Conservation (phyloP, 2,797 vertebrate genomes). For the Tachyglossus aculeatus region DNA sequence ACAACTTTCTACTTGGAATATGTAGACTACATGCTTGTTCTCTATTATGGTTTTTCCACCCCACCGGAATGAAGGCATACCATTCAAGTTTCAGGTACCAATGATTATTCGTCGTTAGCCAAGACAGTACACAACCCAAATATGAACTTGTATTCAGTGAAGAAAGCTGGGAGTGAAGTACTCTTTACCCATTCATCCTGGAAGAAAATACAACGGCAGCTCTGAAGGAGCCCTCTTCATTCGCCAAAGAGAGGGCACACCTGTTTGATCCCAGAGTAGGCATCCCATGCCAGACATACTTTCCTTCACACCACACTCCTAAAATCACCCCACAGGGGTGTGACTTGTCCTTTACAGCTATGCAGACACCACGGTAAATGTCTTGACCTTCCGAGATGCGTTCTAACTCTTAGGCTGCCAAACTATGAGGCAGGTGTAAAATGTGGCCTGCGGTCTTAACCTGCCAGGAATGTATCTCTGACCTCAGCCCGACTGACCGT, state of each 20-base stretch:
- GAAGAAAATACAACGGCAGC: too few species aligned
- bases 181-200: too few species aligned
- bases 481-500: not conserved
- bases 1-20: too few species aligned
- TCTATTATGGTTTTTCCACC: too few species aligned
- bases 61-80: too few species aligned
- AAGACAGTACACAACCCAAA: too few species aligned
- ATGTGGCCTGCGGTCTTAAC: constrained; percentile 16
- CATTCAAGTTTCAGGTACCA: too few species aligned
- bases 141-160: too few species aligned
- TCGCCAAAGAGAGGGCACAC: not conserved
- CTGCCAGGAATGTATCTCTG: constrained; percentile 23
- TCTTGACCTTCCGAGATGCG: constrained; percentile 19
- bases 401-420: constrained; percentile 20
- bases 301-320: not conserved
- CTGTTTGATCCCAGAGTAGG: not conserved
- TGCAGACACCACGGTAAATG: not conserved
- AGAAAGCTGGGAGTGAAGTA: too few species aligned
- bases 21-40: too few species aligned
- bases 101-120: too few species aligned
- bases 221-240: too few species aligned
- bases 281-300: not conserved
- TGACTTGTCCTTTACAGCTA: not conserved
- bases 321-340: not conserved
- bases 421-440: constrained; percentile 33